phyloP scores from a whole-genome alignment of 2,113 vertebrate species.

The Onychorhynchus coronatus region DNA sequence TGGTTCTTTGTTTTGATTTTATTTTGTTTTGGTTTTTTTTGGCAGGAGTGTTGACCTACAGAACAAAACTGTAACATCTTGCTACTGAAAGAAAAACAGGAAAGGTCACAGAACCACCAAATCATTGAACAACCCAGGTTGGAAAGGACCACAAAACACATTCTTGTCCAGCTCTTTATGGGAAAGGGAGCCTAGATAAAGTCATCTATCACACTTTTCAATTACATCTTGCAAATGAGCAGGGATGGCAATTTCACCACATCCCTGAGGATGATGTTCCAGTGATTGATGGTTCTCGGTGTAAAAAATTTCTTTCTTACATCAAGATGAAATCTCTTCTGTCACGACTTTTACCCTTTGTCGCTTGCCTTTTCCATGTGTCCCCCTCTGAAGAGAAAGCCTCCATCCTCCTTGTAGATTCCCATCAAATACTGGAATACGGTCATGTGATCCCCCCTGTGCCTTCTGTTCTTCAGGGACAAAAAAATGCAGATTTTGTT shows the following conservation, averaged over 20 bases:
- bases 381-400: not conserved
- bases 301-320: not conserved
- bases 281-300: not conserved
- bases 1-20: not conserved
- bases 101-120: not conserved
- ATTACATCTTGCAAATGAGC: not conserved
- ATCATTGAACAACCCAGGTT: not conserved
- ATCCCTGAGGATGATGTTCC: not conserved
- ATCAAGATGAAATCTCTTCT: not conserved
- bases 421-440: not conserved
- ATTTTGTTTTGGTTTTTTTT: too few relatives aligned
- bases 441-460: rapidly evolving
- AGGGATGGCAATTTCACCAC: not conserved
- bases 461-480: not conserved
- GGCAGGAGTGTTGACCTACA: too few relatives aligned
- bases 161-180: not conserved
- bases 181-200: not conserved
- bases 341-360: rapidly evolving
- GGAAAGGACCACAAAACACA: rapidly evolving
- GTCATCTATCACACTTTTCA: not conserved
- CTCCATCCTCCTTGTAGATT: not conserved
- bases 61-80: not conserved
- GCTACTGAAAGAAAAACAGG: not conserved
- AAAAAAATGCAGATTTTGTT: too few relatives aligned
- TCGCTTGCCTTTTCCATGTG: not conserved